Evolutionary conservation across 1,140 invertebrate species (phyloP), one percentile per base, ranked within the genome.

Genomic region (Leptinotarsa texana): DNA sequence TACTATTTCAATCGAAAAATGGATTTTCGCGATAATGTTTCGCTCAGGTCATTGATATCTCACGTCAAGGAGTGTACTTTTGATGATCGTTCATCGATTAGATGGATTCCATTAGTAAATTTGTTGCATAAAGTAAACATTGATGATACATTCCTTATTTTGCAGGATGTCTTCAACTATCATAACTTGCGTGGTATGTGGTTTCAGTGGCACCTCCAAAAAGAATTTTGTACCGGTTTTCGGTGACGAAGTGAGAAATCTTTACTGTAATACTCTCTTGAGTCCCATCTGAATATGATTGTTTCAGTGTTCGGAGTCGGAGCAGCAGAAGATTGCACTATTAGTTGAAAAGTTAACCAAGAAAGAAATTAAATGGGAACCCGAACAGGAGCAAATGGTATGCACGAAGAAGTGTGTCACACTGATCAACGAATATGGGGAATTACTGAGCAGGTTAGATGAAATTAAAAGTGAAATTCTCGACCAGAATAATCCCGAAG

Each of bases 391-490:
- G 22, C 81, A 84, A 67, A 82, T 90, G 24, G 82, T 91, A 21
- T 92, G 91, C 82, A 42, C 33, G 33, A 91, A 90, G 83, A 91
- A 91, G 78, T 92, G 91, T 80, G 91, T 85, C 77, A 89, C 89
- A 83, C 80, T 89, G 42, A 86, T 90, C 68, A 87, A 88, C 77
- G 90, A 92, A 86, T 85, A 89, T 49, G 89, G 91, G 78, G 89
- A 90, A 78, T 79, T 92, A 63, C 86, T 90, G 80, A 85, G 74
- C 15, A 76, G 82, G 63, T 65, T 80, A 17, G 47, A 48, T 3
- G 80, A 81, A 63, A 82, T 80, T 5, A 83, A 81, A 75, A 73
- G 69, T 13, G 82, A 86, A 68, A 47, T 85, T n/a, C 71, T 78
- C n/a, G 74, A 73, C 17, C 82, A 82, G 51, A 84, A 81, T 71